These are phyloP conservation scores for Silvanus unidentatus DNA, from an alignment of 2,888 invertebrate species.

Conservation along the genomic window DNA sequence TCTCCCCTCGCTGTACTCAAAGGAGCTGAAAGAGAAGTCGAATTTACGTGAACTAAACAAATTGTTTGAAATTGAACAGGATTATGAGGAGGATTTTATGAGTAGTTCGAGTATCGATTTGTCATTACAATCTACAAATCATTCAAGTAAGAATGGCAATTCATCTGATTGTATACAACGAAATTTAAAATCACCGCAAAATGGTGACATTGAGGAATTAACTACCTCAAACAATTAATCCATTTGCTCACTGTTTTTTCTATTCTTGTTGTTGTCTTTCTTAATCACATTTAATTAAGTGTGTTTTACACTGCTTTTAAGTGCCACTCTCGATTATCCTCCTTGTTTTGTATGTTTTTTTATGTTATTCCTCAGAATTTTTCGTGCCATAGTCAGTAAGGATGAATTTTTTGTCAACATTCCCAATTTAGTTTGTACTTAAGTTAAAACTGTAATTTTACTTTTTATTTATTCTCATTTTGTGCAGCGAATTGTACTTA, in stretches of 20 bases:
- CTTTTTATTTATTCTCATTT: conserved; percentile 12
- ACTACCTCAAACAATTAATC: conserved; percentile 10
- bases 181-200: neutral
- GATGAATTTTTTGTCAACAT: neutral
- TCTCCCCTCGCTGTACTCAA: conserved; percentile 40
- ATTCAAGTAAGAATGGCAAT: neutral
- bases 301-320: too few species aligned
- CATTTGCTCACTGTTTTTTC: conserved; percentile 9
- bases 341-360: neutral
- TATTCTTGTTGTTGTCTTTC: conserved; percentile 11
- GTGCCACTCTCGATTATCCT: neutral
- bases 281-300: neutral
- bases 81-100: conserved; percentile 44
- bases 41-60: conserved; percentile 36
- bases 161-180: too few species aligned
- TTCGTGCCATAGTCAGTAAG: conserved; percentile 3
- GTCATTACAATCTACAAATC: conserved; percentile 18
- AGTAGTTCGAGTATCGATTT: conserved; percentile 22
- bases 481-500: neutral
- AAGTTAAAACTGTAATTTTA: conserved; percentile 16
- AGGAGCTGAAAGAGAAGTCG: conserved; percentile 39
- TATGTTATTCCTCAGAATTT: neutral
- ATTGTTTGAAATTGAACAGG: conserved; percentile 36
- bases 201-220: neutral
- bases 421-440: conserved; percentile 11